phyloP scores from a whole-genome alignment of 2,888 invertebrate genomes.

The Panzeria rudis region DNA sequence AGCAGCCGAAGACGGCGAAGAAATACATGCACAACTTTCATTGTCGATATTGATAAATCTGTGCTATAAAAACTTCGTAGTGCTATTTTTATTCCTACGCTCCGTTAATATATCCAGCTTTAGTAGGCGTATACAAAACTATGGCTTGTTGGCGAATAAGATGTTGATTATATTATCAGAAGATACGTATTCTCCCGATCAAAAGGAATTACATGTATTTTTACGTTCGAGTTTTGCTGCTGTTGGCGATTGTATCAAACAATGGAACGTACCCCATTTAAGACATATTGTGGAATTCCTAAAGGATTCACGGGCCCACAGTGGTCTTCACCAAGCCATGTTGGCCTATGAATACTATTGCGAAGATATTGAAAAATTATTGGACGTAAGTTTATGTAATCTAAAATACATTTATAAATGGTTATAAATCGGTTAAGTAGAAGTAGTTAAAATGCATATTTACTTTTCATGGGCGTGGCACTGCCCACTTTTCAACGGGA shows the following conservation, averaged over 20 bases:
- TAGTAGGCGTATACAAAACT: constrained; percentile 79
- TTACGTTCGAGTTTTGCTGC: constrained; percentile 80
- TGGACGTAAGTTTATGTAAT: constrained; percentile 78
- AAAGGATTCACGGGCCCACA: constrained; percentile 78
- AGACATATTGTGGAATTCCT: constrained; percentile 82
- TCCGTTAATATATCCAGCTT: constrained; percentile 86
- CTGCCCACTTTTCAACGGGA: no score
- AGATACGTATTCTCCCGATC: constrained; percentile 79
- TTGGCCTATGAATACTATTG: constrained; percentile 78
- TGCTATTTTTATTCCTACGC: constrained; percentile 89
- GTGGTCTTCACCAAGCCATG: constrained; percentile 80
- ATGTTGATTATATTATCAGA: constrained; percentile 82
- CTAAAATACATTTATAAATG: not conserved
- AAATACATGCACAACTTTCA: constrained; percentile 82
- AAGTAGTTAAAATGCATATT: no score
- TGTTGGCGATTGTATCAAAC: constrained; percentile 79
- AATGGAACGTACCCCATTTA: constrained; percentile 81
- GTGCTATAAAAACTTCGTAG: constrained; percentile 91
- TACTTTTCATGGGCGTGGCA: no score
- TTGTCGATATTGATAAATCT: constrained; percentile 91
- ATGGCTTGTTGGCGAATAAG: constrained; percentile 81
- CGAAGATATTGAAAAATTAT: constrained; percentile 79
- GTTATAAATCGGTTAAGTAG: no score
- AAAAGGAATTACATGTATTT: constrained; percentile 79
- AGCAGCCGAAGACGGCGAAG: constrained; percentile 73